Evolutionary conservation across 2,888 invertebrate genomes (phyloP), one percentile per base, ranked within the genome.

Genomic region (Macrophya alboannulata): DNA sequence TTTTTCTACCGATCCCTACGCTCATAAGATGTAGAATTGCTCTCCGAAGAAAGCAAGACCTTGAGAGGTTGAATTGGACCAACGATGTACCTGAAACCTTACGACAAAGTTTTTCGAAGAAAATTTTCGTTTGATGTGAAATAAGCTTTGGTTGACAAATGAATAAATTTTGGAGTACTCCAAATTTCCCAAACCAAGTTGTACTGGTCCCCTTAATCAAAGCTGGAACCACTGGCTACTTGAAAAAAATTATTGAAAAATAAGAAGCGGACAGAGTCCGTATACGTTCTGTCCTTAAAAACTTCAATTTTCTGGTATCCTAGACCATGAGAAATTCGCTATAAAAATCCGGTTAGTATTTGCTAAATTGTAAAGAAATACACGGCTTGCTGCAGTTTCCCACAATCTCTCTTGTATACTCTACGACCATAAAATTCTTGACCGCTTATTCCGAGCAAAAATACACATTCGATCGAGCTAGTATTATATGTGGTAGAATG

Each of bases 181-280:
- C n/a, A n/a, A n/a, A n/a, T n/a, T n/a, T n/a, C n/a, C n/a, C n/a
- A n/a, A n/a, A n/a, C n/a, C n/a, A n/a, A n/a, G n/a, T n/a, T n/a
- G n/a, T n/a, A n/a, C n/a, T n/a, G n/a, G n/a, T n/a, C n/a, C n/a
- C n/a, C 88, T 89, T 89, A 88, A 89, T 89, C 88, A 88, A 31
- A 31, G 86, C 87, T 86, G 83, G 62, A 79, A 86, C n/a, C 65
- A 15, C 12, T 48, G 10, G 62, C 17, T 15, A 62, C 3, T 25
- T n/a, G 0, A 5, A 62, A 3, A n/a, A 62, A 21, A 62, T 62
- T 12, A 9, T 45, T 9, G 9, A 45, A 48, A 65, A 15, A 48
- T 48, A 48, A 48, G 12, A 4, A 15, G 31, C 15, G 4, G 15
- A 48, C 48, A 48, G 5, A 62, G 12, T 65, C 65, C 62, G 62